These are phyloP conservation scores for Agrotis segetum DNA, from an alignment of 2,888 invertebrate genomes.

Conservation along the genomic window DNA sequence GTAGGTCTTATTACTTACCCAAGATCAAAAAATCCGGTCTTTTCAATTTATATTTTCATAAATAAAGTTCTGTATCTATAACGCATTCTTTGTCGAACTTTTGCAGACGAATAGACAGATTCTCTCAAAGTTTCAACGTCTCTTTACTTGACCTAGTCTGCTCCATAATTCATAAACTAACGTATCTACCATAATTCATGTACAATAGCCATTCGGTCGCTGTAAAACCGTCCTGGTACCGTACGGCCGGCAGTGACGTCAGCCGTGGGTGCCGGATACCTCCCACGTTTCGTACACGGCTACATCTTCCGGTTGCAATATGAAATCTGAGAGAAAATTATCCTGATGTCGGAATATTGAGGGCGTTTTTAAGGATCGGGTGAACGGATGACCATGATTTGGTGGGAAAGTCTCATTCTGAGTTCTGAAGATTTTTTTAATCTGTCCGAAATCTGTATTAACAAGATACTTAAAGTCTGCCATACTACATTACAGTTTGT, in stretches of 20 bases:
- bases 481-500: too few relatives aligned
- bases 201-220: conserved; percentile 50
- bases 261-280: conserved; percentile 63
- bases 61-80: background rate
- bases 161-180: conserved; percentile 51
- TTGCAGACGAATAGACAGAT: background rate
- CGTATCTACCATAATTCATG: conserved; percentile 54
- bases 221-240: conserved; percentile 40
- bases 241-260: conserved; percentile 53
- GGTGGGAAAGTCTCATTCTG: background rate
- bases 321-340: conserved; percentile 52
- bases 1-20: too few relatives aligned
- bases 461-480: too few relatives aligned
- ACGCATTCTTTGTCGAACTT: background rate
- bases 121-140: conserved; percentile 1
- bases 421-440: background rate
- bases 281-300: conserved; percentile 46
- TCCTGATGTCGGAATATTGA: conserved; percentile 42
- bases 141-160: conserved; percentile 40
- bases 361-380: conserved; percentile 12
- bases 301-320: conserved; percentile 58
- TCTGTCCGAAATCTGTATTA: too few relatives aligned
- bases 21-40: too few relatives aligned
- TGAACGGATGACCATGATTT: conserved; percentile 2
- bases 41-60: background rate